A percentile compares a stretch with the other conserved stretches of the same genome.
phyloP scores from a whole-genome alignment of 2,888 invertebrate genomes.

The Apamea epomidion region DNA sequence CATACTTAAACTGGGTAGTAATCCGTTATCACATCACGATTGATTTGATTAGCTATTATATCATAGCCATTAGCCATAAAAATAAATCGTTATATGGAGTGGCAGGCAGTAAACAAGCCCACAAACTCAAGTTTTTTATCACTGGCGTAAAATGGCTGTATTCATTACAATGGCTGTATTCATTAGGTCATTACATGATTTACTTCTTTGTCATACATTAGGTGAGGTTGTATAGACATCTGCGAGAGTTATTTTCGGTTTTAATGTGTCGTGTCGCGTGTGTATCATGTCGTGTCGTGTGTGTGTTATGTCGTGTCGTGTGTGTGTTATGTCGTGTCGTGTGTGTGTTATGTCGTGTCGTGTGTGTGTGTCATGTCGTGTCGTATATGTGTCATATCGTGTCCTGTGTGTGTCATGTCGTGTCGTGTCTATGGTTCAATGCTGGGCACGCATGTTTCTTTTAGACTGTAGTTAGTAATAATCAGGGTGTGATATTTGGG shows the following conservation, averaged over 20 bases:
- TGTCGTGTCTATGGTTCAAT: background rate
- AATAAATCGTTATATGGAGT: conserved; percentile 31
- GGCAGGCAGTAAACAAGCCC: conserved; percentile 28
- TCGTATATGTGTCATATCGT: too few species aligned
- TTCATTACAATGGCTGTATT: conserved; percentile 1
- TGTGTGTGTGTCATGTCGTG: background rate
- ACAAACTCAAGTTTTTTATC: conserved; percentile 32
- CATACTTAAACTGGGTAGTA: background rate
- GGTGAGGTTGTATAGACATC: too few species aligned
- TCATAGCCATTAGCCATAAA: conserved; percentile 34
- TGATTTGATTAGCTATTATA: conserved; percentile 31
- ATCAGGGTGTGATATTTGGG: background rate
- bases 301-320: too few species aligned
- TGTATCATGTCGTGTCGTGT: too few species aligned
- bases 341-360: too few species aligned
- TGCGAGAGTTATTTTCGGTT: background rate
- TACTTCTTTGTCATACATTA: background rate
- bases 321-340: too few species aligned
- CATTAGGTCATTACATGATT: background rate
- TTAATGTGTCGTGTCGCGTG: background rate
- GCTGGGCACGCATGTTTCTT: background rate
- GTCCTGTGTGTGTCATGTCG: too few species aligned
- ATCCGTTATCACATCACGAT: conserved; percentile 23
- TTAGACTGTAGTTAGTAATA: background rate
- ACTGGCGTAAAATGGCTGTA: conserved; percentile 12